These are phyloP conservation scores for Papilio xuthus DNA, from an alignment of 1,140 invertebrate species.

Conservation along the genomic window DNA sequence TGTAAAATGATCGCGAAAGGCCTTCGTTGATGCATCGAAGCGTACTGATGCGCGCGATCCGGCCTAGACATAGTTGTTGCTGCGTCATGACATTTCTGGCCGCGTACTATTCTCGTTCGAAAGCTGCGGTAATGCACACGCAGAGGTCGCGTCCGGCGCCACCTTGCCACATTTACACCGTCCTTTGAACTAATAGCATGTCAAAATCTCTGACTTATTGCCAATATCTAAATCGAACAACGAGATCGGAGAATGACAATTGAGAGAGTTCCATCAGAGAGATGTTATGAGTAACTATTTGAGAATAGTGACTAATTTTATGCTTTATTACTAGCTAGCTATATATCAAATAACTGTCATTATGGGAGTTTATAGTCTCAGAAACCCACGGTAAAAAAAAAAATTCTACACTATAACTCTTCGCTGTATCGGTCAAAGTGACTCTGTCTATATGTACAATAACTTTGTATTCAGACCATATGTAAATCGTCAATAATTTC, in stretches of 20 bases:
- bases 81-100: constrained; percentile 28
- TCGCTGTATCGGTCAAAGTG: too few species aligned
- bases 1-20: background rate
- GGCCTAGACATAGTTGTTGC: constrained; percentile 33
- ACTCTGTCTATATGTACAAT: background rate
- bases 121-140: constrained; percentile 35
- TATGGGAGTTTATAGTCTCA: too few species aligned
- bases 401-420: too few species aligned
- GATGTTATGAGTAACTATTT: too few species aligned
- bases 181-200: constrained; percentile 2
- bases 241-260: too few species aligned
- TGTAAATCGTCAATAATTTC: background rate
- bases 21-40: constrained; percentile 31
- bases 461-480: background rate
- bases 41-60: background rate
- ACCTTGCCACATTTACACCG: constrained; percentile 24
- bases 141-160: constrained; percentile 2
- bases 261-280: background rate
- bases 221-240: background rate
- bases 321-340: too few species aligned
- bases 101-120: constrained; percentile 27
- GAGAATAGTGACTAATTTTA: too few species aligned
- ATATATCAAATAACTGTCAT: too few species aligned
- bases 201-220: background rate
- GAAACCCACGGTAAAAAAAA: too few species aligned